Evolutionary conservation across 2,797 vertebrate genomes (phyloP), one percentile per base, ranked within the genome.

Genomic region (Sebastiscus tertius): DNA sequence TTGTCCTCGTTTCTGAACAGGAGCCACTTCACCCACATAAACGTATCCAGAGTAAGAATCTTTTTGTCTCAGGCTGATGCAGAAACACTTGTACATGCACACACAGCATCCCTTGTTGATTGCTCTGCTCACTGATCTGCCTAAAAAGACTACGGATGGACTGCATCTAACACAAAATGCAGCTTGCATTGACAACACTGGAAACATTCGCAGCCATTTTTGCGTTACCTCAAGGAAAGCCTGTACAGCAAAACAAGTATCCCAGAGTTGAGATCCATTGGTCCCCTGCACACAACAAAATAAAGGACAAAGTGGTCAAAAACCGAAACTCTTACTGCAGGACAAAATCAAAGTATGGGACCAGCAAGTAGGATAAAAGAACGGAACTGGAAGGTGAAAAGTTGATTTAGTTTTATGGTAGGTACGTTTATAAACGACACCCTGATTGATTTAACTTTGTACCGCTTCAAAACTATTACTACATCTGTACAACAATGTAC

Each of bases 201-300:
- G 8, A 60, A 73, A 33, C 12, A 22, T 12, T 33, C 67, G 1
- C 20, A 34, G 12, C 8, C 4, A 34, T 31, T 46, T 72, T 7
- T 27, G 20, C 0, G 6, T 87, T 95, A 99, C 99, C 97, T 99
- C 99, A 36, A 99, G 88, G 66, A 97, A 96, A 52, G 98, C 98
- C 83, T 99, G 99, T 12, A 98, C 85, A 8, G 97, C 95, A 83
- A 99, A 99, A 0, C 97, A 94, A 1, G 98, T 99, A 54, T 99
- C 99, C 99, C 99, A 99, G 52, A 98, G 91, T 90, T 99, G 99
- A 22, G 99, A 99, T 72, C 99, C 99, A 0, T 99, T 99, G 81
- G 98, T 99, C 12, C 98, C 98, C 99, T 99, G 85, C 18, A 66
- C 4, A 58, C 26, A 74, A 72, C 0, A 73, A 42, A 74, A 27